Conservation (phyloP, 2,888 invertebrate genomes). For the Patella pellucida region DNA sequence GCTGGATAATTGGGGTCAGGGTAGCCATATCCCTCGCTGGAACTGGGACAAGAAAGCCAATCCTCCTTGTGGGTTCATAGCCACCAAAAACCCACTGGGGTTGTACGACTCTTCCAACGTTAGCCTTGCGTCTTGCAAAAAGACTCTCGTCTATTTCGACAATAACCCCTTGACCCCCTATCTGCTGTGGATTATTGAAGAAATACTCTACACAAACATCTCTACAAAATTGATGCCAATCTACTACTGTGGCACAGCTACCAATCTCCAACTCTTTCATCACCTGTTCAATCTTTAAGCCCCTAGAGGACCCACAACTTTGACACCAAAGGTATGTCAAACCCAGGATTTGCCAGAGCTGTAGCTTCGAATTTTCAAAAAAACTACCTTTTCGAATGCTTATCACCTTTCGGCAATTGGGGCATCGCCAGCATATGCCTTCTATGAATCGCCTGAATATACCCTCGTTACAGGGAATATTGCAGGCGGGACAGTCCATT, state of each 20-base stretch:
- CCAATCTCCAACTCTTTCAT: background rate
- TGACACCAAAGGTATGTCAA: background rate
- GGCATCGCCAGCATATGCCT: background rate
- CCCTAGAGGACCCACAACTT: background rate
- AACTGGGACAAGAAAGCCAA: too few species aligned
- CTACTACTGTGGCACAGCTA: background rate
- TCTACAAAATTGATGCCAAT: background rate
- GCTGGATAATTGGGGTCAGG: too few species aligned
- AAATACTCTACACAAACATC: background rate
- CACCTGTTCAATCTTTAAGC: background rate
- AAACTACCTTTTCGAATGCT: background rate
- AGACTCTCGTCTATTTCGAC: slow-evolving; percentile 4
- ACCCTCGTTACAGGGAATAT: background rate
- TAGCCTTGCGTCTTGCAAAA: background rate
- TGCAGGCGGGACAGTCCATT: background rate
- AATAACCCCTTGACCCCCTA: background rate
- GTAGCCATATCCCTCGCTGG: too few species aligned
- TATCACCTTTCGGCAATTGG: background rate
- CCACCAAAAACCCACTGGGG: background rate
- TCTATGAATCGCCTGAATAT: background rate
- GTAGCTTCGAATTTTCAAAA: background rate
- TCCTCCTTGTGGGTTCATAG: too few species aligned
- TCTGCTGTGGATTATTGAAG: background rate
- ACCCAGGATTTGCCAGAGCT: background rate
- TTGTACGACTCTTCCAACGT: background rate